Evolutionary conservation across 23 tunicate species (phyloP), one percentile per base, ranked within the genome.

Genomic region (Diplosoma virens): DNA sequence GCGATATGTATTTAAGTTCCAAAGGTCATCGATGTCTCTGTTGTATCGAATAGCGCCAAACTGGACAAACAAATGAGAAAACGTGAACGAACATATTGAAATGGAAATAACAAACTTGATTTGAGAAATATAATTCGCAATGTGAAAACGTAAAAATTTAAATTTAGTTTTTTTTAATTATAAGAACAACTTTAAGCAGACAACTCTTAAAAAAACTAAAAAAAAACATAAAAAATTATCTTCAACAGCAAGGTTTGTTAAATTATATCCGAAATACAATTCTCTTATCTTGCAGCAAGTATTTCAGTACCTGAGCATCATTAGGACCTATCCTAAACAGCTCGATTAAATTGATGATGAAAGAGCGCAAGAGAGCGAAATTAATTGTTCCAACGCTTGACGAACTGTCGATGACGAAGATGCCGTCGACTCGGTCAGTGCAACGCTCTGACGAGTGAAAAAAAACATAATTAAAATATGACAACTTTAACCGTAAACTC

Each of bases 361-460:
- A 89, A 0, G 33, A 16, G 28, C 84, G 87, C 11, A 89, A 52
- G 34, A 61, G 71, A 29, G 32, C 64, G 67, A 89, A 89, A 77
- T 89, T 89, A 2, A 17, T 61, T 11, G 26, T 29, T 4, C 84
- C 67, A 54, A 89, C 84, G 72, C 96, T 89, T 1, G 96, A 89
- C 14, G 96, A 89, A 47, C 96, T 89, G 84, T 89, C 96, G 59
- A 89, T 60, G 25, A 89, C 88, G 47, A 89, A 89, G 34, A 82
- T 88, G 25, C 65, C 82, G 65, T 89, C 96, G 52, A 86, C 88
- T 64, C 78, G 75, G 28, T 89, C 96, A 25, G 84, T 82, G 46
- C 96, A 89, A 5, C 73, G 79, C 29, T 78, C 96, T 89, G 69
- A 11, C 28, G 30, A 16, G 63, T 11, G 6, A 56, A 56, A 11